Evolutionary conservation across 2,797 vertebrate genomes (phyloP).

Genomic region (Enteromius viviparus): DNA sequence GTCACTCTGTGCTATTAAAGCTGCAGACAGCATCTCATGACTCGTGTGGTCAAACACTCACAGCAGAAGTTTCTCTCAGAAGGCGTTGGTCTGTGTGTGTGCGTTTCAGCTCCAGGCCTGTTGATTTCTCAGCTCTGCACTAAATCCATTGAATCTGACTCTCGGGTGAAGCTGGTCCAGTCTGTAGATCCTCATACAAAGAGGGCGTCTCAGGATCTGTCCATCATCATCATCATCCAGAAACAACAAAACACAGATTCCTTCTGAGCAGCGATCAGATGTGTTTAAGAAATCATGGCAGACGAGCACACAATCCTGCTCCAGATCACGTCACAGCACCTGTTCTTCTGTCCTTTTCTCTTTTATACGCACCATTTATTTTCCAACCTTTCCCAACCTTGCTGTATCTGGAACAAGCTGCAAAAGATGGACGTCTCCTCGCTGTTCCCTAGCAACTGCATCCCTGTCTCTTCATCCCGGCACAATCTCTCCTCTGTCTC

Average conservation of each 20-base stretch:
- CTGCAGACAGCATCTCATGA: neutral
- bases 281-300: slow-evolving; percentile 26
- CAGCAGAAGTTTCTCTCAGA: slow-evolving; percentile 12
- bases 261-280: neutral
- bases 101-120: slow-evolving; percentile 38
- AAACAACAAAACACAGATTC: neutral
- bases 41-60: slow-evolving; percentile 17
- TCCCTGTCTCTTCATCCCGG: slow-evolving; percentile 62
- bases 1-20: neutral
- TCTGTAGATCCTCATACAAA: slow-evolving; percentile 19
- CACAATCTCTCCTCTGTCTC: slow-evolving; percentile 56
- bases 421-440: slow-evolving; percentile 63
- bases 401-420: slow-evolving; percentile 44
- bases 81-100: neutral
- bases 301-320: slow-evolving; percentile 14
- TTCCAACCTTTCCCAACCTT: slow-evolving; percentile 46
- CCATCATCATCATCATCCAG: slow-evolving; percentile 8
- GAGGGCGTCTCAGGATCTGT: neutral
- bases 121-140: slow-evolving; percentile 9
- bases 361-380: slow-evolving; percentile 14
- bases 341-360: slow-evolving; percentile 48
- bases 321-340: slow-evolving; percentile 71
- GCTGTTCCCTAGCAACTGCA: slow-evolving; percentile 82
- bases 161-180: slow-evolving; percentile 2
- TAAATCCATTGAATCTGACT: slow-evolving; percentile 44